These are phyloP conservation scores for Gallirallus australis DNA, from an alignment of 2,797 vertebrate species.

Conservation along the genomic window DNA sequence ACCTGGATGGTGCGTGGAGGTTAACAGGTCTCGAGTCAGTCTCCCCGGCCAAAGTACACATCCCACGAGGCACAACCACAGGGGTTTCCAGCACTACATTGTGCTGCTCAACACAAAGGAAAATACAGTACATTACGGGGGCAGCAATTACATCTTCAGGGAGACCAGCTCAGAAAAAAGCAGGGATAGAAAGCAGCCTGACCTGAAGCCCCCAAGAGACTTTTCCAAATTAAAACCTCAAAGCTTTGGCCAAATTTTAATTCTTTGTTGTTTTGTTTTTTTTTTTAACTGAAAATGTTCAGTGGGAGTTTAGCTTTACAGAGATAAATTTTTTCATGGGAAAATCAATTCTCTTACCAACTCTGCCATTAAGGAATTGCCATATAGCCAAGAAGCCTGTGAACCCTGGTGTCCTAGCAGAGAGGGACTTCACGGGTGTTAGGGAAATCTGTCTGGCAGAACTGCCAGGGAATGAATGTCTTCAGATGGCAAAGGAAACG, in stretches of 20 bases:
- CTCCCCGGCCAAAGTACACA: neutral
- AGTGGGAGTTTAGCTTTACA: neutral
- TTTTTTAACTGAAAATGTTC: neutral
- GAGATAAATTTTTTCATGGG: neutral
- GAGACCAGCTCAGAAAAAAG: neutral
- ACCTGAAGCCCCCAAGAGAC: neutral
- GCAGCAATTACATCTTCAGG: neutral
- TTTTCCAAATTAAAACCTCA: neutral
- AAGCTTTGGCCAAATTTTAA: neutral
- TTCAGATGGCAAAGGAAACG: neutral
- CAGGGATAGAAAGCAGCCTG: neutral
- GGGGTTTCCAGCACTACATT: neutral
- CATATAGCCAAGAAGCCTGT: neutral
- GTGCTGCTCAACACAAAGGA: neutral
- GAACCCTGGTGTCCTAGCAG: neutral
- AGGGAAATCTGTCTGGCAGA: neutral
- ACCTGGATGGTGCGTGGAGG: neutral
- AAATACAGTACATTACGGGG: neutral
- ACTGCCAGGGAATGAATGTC: neutral
- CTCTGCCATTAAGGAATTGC: neutral
- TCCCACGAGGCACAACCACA: neutral
- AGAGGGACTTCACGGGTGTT: neutral
- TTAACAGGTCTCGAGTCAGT: rapidly evolving
- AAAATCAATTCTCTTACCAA: neutral
- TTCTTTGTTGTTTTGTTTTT: no score